Evolutionary conservation across 1,140 invertebrate species (phyloP).

Genomic region (Drosophila mayri): DNA sequence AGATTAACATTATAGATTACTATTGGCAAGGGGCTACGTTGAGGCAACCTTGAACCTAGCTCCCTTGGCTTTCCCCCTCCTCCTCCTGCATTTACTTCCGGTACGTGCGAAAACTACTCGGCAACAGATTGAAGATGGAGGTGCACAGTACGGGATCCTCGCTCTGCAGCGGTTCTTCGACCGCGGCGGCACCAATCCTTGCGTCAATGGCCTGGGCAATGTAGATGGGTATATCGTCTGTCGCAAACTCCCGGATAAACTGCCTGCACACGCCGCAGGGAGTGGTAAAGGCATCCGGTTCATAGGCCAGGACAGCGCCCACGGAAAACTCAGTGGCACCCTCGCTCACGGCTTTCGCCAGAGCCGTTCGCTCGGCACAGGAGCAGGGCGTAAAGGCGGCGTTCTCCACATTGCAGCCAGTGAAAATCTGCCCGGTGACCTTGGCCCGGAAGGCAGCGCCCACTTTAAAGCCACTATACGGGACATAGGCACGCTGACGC

Average conservation of each 20-base stretch:
- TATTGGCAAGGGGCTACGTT: constrained; percentile 11
- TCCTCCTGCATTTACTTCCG: constrained; percentile 21
- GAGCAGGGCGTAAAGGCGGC: constrained; percentile 91
- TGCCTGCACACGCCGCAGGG: constrained; percentile 98
- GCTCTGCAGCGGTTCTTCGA: constrained; percentile 27
- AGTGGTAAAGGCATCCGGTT: constrained; percentile 88
- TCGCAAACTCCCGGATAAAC: constrained; percentile 91
- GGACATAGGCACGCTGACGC: constrained; percentile 91
- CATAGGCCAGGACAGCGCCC: constrained; percentile 90
- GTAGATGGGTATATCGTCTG: constrained; percentile 89
- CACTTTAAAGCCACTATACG: constrained; percentile 97
- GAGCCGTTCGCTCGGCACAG: constrained; percentile 96
- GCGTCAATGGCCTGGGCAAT: constrained; percentile 89
- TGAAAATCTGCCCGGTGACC: constrained; percentile 88
- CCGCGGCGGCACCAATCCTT: constrained; percentile 43
- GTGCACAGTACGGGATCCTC: constrained; percentile 87
- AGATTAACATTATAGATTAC: constrained; percentile 51
- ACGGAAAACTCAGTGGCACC: constrained; percentile 91
- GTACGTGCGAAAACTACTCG: constrained; percentile 84
- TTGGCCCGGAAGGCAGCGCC: constrained; percentile 93
- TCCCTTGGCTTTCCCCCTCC: neutral
- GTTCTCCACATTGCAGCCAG: constrained; percentile 97
- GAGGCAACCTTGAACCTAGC: constrained; percentile 38
- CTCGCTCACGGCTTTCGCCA: constrained; percentile 94
- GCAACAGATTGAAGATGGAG: constrained; percentile 88